Conservation (phyloP, 2,888 invertebrate genomes). For the Apeira syringaria region DNA sequence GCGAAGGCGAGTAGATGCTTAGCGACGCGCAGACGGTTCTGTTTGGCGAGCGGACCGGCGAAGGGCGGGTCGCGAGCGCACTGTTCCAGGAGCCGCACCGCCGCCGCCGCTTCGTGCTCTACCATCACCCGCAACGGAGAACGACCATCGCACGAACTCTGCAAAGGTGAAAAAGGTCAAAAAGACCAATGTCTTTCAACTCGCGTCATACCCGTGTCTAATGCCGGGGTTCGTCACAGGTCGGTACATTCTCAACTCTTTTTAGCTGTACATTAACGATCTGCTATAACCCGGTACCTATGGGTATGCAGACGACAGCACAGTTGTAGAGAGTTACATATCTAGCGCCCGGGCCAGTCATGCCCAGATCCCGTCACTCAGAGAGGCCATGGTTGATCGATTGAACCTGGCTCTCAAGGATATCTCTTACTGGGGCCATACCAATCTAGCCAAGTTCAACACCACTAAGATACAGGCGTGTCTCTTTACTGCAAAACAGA, state of each 20-base stretch:
- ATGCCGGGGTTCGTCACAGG: no score
- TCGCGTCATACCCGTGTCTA: no score
- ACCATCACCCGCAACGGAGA: conserved; percentile 65
- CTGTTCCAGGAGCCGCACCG: conserved; percentile 71
- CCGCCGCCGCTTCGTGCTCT: conserved; percentile 64
- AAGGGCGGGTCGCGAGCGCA: conserved; percentile 74
- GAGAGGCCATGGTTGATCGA: no score
- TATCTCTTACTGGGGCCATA: no score
- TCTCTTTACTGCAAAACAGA: no score
- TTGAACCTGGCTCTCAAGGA: no score
- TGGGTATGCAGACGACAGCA: not conserved
- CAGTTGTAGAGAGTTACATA: not conserved
- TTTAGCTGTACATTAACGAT: not conserved
- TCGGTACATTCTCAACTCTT: no score
- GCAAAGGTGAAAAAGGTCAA: not conserved
- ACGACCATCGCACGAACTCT: conserved; percentile 33
- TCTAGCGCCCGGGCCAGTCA: not conserved
- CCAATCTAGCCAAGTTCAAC: no score
- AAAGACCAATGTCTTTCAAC: no score
- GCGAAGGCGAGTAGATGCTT: conserved; percentile 39
- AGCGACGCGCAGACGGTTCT: conserved; percentile 71
- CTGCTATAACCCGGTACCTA: not conserved
- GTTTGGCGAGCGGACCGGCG: conserved; percentile 76
- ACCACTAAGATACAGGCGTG: no score
- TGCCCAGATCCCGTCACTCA: not conserved